Evolutionary conservation across 2,113 vertebrate genomes (phyloP).

Genomic region (Orientallactaga bullata): DNA sequence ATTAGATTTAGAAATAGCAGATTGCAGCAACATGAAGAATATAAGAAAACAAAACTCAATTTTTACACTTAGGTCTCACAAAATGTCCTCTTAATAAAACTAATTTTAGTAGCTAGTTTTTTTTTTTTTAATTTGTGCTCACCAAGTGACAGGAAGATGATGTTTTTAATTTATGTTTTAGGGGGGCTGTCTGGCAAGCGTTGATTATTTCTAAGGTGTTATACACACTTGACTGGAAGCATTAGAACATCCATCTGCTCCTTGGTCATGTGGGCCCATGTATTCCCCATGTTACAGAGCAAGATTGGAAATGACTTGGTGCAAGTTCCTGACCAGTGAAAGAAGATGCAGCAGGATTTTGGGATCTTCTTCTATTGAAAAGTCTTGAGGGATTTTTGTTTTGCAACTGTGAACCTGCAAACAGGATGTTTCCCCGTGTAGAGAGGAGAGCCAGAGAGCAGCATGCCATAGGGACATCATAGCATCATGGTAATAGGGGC

Average conservation of each 20-base stretch:
- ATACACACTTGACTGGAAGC: not conserved
- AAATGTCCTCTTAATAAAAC: not conserved
- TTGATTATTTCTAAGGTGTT: constrained; percentile 9
- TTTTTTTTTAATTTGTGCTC: not conserved
- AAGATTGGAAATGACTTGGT: not conserved
- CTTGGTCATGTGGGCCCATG: not conserved
- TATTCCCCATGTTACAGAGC: not conserved
- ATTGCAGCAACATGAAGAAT: constrained; percentile 7
- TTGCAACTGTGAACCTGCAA: fast-evolving
- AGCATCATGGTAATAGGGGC: not conserved
- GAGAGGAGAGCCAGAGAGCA: not conserved
- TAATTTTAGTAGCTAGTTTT: constrained; percentile 35
- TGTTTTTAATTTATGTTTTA: not conserved
- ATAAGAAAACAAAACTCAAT: constrained; percentile 18
- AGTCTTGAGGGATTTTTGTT: constrained; percentile 13
- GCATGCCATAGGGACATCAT: not conserved
- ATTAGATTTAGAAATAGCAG: not conserved
- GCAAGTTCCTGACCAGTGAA: not conserved
- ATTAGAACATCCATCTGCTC: not conserved
- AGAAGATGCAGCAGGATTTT: not conserved
- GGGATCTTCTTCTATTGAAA: not conserved
- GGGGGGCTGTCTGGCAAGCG: not conserved
- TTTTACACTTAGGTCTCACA: constrained; percentile 38
- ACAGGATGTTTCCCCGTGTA: not conserved
- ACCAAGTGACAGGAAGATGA: not conserved